phyloP scores from a whole-genome alignment of 2,888 invertebrate genomes.

The Steinernema carpocapsae region DNA sequence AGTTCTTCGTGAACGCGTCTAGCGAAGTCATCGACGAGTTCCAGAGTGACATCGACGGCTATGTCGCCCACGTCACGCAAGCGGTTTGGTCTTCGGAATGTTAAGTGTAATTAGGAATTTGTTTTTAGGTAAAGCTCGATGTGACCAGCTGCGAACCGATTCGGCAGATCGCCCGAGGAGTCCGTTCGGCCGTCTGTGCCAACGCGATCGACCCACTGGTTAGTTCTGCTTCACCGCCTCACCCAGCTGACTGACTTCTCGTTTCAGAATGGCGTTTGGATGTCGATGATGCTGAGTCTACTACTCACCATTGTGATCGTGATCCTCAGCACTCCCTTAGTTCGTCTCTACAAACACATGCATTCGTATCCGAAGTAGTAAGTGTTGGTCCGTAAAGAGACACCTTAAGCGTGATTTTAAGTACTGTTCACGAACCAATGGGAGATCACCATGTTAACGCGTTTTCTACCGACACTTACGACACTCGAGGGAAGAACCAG shows the following conservation, averaged over 20 bases:
- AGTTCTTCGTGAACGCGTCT: constrained; percentile 14
- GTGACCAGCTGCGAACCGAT: constrained; percentile 64
- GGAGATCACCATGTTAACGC: constrained; percentile 57
- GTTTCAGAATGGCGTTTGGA: constrained; percentile 72
- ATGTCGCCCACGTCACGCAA: background rate
- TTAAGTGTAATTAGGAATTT: background rate
- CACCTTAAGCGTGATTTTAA: constrained; percentile 40
- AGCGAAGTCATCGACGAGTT: constrained; percentile 2
- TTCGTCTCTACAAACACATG: constrained; percentile 70
- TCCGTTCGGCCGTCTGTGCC: constrained; percentile 59
- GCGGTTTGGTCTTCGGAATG: background rate
- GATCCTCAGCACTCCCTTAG: constrained; percentile 70
- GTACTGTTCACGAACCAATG: constrained; percentile 59
- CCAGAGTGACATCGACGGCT: constrained; percentile 46
- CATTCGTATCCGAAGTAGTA: constrained; percentile 67
- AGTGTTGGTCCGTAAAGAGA: constrained; percentile 40
- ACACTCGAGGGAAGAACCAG: constrained; percentile 55
- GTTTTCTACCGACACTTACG: constrained; percentile 64
- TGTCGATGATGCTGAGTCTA: constrained; percentile 71
- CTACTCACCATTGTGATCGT: constrained; percentile 70
- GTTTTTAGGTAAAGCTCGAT: constrained; percentile 55
- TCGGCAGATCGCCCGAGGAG: constrained; percentile 50
- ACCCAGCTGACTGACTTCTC: too few species aligned
- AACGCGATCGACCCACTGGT: constrained; percentile 64
- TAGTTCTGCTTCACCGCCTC: constrained; percentile 33